phyloP scores from a whole-genome alignment of 92 coral and sea anemone genomes.

The Siderastrea radians region DNA sequence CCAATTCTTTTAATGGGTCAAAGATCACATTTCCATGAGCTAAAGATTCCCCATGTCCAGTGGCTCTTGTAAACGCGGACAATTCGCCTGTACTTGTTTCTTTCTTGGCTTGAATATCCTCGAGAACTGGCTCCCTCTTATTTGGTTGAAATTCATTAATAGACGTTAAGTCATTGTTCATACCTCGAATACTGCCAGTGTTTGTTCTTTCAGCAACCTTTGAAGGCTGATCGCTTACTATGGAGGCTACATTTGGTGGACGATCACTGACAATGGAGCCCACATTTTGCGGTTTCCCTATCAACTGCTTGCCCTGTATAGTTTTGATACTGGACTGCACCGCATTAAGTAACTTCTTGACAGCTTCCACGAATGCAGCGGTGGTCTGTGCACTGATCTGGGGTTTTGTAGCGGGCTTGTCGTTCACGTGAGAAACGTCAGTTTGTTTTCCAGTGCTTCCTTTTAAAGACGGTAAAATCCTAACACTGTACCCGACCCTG shows the following conservation, averaged over 20 bases:
- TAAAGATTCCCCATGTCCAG: constrained; percentile 8
- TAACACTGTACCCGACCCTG: constrained; percentile 40
- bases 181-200: constrained; percentile 37
- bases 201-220: background rate
- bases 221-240: background rate
- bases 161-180: background rate
- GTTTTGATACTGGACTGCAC: constrained; percentile 74
- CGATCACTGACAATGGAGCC: background rate
- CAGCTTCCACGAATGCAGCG: constrained; percentile 52
- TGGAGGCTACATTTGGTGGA: constrained; percentile 5
- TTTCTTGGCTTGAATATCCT: background rate
- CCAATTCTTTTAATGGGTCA: constrained; percentile 39
- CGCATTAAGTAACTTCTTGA: constrained; percentile 66
- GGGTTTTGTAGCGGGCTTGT: background rate
- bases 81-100: constrained; percentile 10
- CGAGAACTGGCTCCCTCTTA: constrained; percentile 5
- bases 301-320: constrained; percentile 48
- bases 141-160: background rate
- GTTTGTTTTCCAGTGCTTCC: constrained; percentile 20
- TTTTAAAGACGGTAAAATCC: constrained; percentile 44
- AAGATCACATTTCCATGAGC: constrained; percentile 16
- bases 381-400: constrained; percentile 30
- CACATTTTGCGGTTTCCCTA: constrained; percentile 13
- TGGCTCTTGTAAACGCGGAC: constrained; percentile 16
- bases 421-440: background rate